Conservation (phyloP, 2,888 invertebrate species). For the Parnassius glacialis region DNA sequence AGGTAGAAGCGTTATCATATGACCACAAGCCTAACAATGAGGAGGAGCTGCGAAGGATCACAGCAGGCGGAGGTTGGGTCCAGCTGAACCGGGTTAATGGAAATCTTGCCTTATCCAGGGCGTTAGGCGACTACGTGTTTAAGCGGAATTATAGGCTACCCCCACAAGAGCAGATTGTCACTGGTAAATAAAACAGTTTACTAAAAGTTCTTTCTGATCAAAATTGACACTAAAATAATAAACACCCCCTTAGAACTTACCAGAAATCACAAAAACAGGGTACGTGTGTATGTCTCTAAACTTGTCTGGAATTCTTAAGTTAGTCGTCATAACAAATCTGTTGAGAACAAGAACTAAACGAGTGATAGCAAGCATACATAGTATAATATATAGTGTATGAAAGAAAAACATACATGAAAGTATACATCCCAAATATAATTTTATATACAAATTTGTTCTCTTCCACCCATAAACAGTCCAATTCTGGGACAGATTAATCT, state of each 20-base stretch:
- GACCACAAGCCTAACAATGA: constrained; percentile 98
- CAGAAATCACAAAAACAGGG: too few relatives aligned
- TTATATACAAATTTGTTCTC: too few relatives aligned
- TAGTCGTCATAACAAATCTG: not conserved
- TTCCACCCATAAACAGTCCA: too few relatives aligned
- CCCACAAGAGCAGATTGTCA: constrained; percentile 97
- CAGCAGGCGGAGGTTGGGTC: constrained; percentile 98
- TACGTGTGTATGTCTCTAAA: not conserved
- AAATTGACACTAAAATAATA: too few relatives aligned
- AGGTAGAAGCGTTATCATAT: constrained; percentile 87
- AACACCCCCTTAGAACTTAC: too few relatives aligned
- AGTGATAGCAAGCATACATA: too few relatives aligned
- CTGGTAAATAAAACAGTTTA: constrained; percentile 82
- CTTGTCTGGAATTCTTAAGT: not conserved
- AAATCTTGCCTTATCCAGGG: constrained; percentile 96
- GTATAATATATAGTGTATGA: too few relatives aligned
- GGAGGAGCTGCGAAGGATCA: constrained; percentile 92
- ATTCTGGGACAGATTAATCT: too few relatives aligned
- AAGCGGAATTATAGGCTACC: constrained; percentile 93
- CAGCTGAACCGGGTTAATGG: constrained; percentile 99
- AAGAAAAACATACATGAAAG: too few relatives aligned
- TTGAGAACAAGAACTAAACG: not conserved
- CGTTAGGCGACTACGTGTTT: constrained; percentile 98
- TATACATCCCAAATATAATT: too few relatives aligned
- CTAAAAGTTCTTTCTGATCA: too few relatives aligned